Conservation (phyloP, 2,888 invertebrate genomes). For the Drosophila acutilabella region DNA sequence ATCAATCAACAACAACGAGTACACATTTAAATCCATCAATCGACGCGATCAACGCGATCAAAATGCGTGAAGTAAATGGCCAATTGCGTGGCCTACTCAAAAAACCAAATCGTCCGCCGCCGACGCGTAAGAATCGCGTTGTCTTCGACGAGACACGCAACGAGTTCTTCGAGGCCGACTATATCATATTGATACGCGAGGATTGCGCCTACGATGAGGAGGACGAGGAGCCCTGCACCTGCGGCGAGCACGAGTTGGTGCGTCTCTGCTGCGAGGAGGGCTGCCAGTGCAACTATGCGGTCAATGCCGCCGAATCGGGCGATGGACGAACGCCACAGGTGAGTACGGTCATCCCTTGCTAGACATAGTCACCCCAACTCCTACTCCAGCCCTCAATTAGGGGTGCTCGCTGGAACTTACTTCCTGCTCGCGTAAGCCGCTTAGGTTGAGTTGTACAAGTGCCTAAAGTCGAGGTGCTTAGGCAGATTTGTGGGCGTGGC, state of each 20-base stretch:
- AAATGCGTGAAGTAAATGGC: slow-evolving; percentile 85
- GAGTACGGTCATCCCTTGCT: slow-evolving; percentile 46
- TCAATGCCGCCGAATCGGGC: slow-evolving; percentile 59
- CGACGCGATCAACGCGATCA: slow-evolving; percentile 11
- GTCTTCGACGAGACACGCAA: slow-evolving; percentile 95
- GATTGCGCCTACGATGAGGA: slow-evolving; percentile 94
- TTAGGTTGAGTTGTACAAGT: slow-evolving; percentile 51
- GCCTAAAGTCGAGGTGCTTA: slow-evolving; percentile 49
- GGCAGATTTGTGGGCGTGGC: slow-evolving; percentile 16
- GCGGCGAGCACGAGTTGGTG: slow-evolving; percentile 89
- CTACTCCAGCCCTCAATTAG: no score
- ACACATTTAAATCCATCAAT: not conserved
- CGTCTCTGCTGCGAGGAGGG: slow-evolving; percentile 89
- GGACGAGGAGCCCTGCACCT: slow-evolving; percentile 90
- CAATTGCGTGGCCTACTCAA: slow-evolving; percentile 87
- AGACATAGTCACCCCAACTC: no score
- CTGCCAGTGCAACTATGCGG: slow-evolving; percentile 87
- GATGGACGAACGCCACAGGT: slow-evolving; percentile 84
- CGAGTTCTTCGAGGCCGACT: slow-evolving; percentile 96
- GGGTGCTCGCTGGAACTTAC: not conserved
- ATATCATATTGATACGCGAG: slow-evolving; percentile 95
- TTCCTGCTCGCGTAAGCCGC: slow-evolving; percentile 44
- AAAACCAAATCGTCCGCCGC: slow-evolving; percentile 89
- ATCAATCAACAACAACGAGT: not conserved
- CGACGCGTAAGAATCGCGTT: slow-evolving; percentile 91